Conservation (phyloP, 2,113 vertebrate genomes). For the Actenoides hombroni region DNA sequence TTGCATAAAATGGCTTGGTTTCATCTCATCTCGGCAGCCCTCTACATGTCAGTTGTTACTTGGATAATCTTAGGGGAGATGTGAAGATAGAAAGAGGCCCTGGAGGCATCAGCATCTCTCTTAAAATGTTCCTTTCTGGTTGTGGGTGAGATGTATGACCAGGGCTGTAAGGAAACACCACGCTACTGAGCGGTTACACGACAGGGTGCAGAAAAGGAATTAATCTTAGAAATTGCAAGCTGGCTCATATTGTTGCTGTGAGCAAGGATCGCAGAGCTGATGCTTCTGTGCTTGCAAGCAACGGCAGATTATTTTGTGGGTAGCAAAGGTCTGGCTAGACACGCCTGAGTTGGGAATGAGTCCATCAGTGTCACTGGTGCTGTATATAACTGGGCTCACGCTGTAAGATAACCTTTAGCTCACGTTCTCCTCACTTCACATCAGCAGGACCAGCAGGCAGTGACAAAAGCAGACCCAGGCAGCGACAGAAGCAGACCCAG, state of each 20-base stretch:
- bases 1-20: neutral
- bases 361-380: neutral
- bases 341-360: neutral
- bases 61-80: neutral
- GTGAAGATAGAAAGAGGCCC: neutral
- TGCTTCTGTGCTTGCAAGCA: neutral
- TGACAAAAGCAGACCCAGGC: neutral
- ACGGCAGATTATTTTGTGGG: neutral
- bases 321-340: neutral
- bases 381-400: neutral
- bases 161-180: neutral
- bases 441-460: neutral
- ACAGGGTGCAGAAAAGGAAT: neutral
- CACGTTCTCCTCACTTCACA: rapidly evolving
- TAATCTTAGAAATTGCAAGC: neutral
- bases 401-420: neutral
- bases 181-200: neutral
- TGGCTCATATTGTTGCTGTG: neutral
- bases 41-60: neutral
- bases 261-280: neutral
- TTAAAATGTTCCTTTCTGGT: neutral
- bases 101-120: neutral
- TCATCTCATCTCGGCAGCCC: neutral
- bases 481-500: neutral
- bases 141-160: neutral